Percentiles rank a stretch among this genome's conserved stretches.
These are phyloP conservation scores for Xestia sexstrigata DNA, from an alignment of 2,888 invertebrate species.

Conservation along the genomic window DNA sequence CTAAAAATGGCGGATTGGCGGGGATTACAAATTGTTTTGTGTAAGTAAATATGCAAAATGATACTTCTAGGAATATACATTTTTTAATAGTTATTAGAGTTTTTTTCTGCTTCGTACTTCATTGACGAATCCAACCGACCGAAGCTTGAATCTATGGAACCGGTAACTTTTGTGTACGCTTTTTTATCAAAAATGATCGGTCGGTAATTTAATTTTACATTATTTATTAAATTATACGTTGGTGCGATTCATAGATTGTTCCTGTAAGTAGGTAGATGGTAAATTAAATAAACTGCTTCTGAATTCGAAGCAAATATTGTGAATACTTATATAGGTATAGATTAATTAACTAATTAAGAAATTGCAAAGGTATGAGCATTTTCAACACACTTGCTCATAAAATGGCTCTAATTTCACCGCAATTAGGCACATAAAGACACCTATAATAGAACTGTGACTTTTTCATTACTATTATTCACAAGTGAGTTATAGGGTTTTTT, in stretches of 20 bases:
- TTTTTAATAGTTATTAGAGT: not conserved
- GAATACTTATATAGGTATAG: not conserved
- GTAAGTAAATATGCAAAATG: conserved; percentile 1
- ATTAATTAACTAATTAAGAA: not conserved
- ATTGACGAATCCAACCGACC: not conserved
- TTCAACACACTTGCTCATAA: too few species aligned
- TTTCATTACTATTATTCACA: too few species aligned
- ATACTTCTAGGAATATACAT: not conserved
- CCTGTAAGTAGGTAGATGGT: not conserved
- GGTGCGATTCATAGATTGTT: not conserved
- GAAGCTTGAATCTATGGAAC: conserved; percentile 3
- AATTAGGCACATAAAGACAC: too few species aligned
- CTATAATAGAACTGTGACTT: too few species aligned
- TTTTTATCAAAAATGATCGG: conserved; percentile 14
- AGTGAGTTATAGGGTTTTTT: too few species aligned
- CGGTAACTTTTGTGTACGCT: not conserved
- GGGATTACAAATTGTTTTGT: conserved; percentile 38
- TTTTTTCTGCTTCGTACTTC: not conserved
- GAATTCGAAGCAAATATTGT: not conserved
- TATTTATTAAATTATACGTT: conserved; percentile 8
- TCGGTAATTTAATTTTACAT: not conserved
- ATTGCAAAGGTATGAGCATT: not conserved
- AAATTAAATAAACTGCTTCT: not conserved
- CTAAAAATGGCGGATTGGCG: conserved; percentile 72
- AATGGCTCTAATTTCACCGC: too few species aligned